Conservation (phyloP, 2,888 invertebrate species). For the Eupithecia subumbrata region DNA sequence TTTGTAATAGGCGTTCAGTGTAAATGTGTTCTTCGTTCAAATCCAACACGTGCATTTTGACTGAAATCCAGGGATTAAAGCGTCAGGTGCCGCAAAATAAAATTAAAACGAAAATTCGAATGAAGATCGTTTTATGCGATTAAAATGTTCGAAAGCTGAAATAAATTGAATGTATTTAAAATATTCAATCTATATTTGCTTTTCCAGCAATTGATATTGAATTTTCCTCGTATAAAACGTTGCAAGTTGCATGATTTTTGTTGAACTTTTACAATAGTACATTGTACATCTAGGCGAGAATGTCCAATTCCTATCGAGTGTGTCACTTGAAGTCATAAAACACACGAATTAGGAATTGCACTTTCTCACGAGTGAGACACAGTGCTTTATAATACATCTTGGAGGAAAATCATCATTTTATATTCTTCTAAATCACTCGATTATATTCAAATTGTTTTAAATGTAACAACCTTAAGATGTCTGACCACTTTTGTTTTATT, state of each 20-base stretch:
- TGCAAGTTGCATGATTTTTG: too few relatives aligned
- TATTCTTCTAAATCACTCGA: too few relatives aligned
- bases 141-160: constrained; percentile 44
- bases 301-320: too few relatives aligned
- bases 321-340: too few relatives aligned
- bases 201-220: neutral
- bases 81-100: constrained; percentile 54
- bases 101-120: constrained; percentile 48
- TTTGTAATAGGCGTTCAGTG: constrained; percentile 1
- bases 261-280: too few relatives aligned
- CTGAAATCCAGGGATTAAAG: constrained; percentile 56
- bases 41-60: constrained; percentile 62
- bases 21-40: constrained; percentile 35
- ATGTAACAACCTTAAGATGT: too few relatives aligned
- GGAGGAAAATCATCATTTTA: too few relatives aligned
- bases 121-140: constrained; percentile 45
- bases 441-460: too few relatives aligned
- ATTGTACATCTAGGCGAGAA: too few relatives aligned
- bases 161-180: constrained; percentile 36
- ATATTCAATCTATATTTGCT: constrained; percentile 6
- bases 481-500: neutral
- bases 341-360: too few relatives aligned
- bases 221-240: neutral
- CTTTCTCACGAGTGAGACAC: too few relatives aligned
- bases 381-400: too few relatives aligned